Evolutionary conservation across 2,797 vertebrate genomes (phyloP).

Genomic region (Octomys mimax): DNA sequence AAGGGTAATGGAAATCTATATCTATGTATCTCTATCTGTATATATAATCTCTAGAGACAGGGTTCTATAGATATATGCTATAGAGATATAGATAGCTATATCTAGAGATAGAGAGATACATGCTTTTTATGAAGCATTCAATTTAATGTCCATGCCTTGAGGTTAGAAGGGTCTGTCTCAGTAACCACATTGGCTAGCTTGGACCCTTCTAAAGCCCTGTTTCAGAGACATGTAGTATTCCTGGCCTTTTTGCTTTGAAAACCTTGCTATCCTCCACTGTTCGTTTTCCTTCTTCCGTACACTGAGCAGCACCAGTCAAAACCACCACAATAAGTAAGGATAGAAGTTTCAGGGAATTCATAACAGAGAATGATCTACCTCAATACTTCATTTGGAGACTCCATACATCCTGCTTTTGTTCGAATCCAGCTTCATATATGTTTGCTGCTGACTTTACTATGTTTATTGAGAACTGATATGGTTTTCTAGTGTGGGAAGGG

Average conservation of each 20-base stretch:
- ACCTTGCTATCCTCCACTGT: background rate
- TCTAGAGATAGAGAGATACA: background rate
- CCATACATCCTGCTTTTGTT: background rate
- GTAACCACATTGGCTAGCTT: background rate
- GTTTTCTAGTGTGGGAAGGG: background rate
- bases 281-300: background rate
- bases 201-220: background rate
- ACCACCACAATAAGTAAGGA: background rate
- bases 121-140: background rate
- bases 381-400: background rate
- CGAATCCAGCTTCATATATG: background rate
- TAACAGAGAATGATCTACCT: background rate
- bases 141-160: background rate
- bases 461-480: background rate
- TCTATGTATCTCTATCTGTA: background rate
- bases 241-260: background rate
- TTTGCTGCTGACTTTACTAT: background rate
- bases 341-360: background rate
- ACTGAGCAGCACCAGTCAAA: background rate
- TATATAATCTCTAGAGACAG: background rate
- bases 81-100: too few relatives aligned
- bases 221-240: background rate
- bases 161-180: background rate
- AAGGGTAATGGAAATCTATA: background rate
- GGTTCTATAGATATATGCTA: too few relatives aligned